Base-by-base conservation (phyloP, 2,113 vertebrate species). In the Syngnathus typhle region DNA sequence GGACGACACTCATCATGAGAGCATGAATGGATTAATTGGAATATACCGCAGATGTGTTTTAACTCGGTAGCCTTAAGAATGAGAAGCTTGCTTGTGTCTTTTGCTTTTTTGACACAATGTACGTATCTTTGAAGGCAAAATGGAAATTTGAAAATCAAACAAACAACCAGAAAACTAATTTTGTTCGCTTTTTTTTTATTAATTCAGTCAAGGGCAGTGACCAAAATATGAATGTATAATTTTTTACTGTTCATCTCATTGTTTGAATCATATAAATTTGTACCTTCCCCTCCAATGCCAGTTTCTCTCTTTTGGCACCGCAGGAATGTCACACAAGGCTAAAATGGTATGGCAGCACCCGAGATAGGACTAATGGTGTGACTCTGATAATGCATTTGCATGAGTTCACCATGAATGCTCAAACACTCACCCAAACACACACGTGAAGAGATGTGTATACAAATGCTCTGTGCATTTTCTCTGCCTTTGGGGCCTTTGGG, bases 191-290 rank as follows among this genome's bases (percentile, higher is more conserved):
- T 60, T 62, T 60, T 60, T 68, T 70, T 11, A 39, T 78, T 56
- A 81, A 73, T 73, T 76, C 67, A 78, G 64, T 67, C 59, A 71
- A 73, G 74, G 77, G 73, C 75, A 54, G 73, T 85, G 84, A 86
- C 88, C 85, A 82, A 81, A 87, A 86, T 88, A 74, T 41, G 69
- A 52, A 64, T 68, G 70, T 66, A 72, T 76, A 71, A 71, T 82
- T 83, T 85, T 78, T 87, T 83, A 88, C 76, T 49, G 38, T 76
- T 78, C 69, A 51, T 67, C 64, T 84, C 73, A 77, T 69, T 83
- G 75, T 81, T 56, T 67, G 71, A 78, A 81, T 74, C 73, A 54
- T 75, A 70, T 67, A 59, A 71, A 75, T 78, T 43, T 61, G 46
- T 66, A 70, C 76, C 61, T 63, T 60, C 51, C 60, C 54, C 64